A percentile compares a stretch with the other conserved stretches of the same genome.
Conservation (phyloP, 2,113 vertebrate species). For the Macquaria australasica region DNA sequence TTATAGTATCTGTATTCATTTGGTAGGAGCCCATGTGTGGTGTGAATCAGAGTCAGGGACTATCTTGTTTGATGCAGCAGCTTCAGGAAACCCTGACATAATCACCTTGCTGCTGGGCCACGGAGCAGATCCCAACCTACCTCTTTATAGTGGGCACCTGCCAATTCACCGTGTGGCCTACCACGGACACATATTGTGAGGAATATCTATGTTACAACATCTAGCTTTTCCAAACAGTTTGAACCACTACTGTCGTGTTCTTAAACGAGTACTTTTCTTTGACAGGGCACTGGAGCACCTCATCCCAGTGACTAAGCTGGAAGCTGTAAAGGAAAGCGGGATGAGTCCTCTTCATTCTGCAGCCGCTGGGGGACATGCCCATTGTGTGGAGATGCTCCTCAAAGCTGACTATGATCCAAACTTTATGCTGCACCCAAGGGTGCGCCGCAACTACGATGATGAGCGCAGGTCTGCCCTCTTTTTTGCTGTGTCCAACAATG, state of each 20-base stretch:
- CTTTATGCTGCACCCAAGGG: slow-evolving; percentile 92
- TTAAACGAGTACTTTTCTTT: slow-evolving; percentile 21
- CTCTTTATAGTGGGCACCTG: slow-evolving; percentile 92
- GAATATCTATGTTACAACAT: neutral
- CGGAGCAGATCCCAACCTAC: slow-evolving; percentile 92
- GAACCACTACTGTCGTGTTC: neutral
- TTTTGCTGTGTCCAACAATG: slow-evolving; percentile 93
- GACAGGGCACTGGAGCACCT: slow-evolving; percentile 89
- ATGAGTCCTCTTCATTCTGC: slow-evolving; percentile 97
- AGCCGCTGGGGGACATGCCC: slow-evolving; percentile 90
- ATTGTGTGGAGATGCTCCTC: slow-evolving; percentile 92
- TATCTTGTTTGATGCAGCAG: slow-evolving; percentile 92
- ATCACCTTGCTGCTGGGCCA: slow-evolving; percentile 90
- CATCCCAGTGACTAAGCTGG: slow-evolving; percentile 88
- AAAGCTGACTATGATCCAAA: slow-evolving; percentile 91
- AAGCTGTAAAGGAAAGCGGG: slow-evolving; percentile 90
- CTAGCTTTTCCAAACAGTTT: slow-evolving; percentile 7
- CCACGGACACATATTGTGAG: slow-evolving; percentile 94
- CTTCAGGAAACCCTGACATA: slow-evolving; percentile 92
- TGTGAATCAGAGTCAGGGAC: slow-evolving; percentile 90
- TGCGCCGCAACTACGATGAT: slow-evolving; percentile 92
- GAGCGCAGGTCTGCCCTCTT: slow-evolving; percentile 92
- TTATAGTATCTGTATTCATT: slow-evolving; percentile 25
- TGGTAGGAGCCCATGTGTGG: slow-evolving; percentile 88
- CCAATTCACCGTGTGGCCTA: slow-evolving; percentile 95